Base-by-base conservation (phyloP, 1,140 invertebrate species). In the Batillaria attramentaria region DNA sequence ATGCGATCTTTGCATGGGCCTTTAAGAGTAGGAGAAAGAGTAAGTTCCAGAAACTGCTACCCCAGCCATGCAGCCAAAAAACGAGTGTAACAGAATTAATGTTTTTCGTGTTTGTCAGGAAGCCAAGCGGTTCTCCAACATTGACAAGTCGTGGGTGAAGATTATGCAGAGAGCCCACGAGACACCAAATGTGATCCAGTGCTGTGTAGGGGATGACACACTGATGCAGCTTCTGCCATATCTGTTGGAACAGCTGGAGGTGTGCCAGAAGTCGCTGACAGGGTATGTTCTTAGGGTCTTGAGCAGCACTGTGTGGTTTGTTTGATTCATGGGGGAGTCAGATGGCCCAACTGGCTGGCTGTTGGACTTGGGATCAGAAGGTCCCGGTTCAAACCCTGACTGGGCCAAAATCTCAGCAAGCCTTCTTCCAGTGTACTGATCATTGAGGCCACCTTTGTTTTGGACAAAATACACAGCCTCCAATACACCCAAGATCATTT, bases 101-200 rank as follows among this genome's bases (percentile, higher is more conserved):
- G 43, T 24, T 10, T 24, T 24, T 31, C n/a, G 8, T 39, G 6
- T 50, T 74, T 50, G 37, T 62, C 77, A 93, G 87, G 90, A 91
- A 86, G 90, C 90, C 3, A 91, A 92, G 77, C 82, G 91, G 41
- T 99, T 99, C 91, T 95, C 95, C n/a, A 97, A 97, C 92, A 98
- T 99, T 80, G 98, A 99, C 89, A 98, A 98, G 87, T 97, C 96
- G 4, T 99, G 97, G 97, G 96, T 98, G 87, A 98, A 98, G 89
- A 98, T 99, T n/a, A 99, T 99, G 97, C 95, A 96, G 87, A 91
- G 96, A 73, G 97, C 96, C 0, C 96, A 97, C 88, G 97, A 99
- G 90, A 97, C 95, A 0, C 95, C 97, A 0, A 97, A 97, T 65
- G 97, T 99, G 10, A 96, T 99, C 1, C 94, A 95, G 13, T 99